These are phyloP conservation scores for Parauchenoglanis ngamensis DNA, from an alignment of 2,797 vertebrate species.

Conservation along the genomic window DNA sequence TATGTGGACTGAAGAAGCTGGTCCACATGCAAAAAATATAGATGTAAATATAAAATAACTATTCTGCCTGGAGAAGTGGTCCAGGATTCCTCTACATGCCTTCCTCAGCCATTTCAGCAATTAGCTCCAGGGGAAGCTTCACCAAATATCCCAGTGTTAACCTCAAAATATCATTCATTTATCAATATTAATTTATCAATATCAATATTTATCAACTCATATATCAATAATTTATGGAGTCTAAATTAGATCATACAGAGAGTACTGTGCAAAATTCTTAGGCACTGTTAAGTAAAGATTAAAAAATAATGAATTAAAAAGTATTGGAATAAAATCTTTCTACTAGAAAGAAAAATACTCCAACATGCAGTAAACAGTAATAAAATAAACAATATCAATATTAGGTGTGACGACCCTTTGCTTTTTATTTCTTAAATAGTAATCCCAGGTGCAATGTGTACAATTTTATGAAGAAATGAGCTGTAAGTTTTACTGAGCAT, in stretches of 20 bases:
- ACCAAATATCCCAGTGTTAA: not conserved
- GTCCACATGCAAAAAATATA: not conserved
- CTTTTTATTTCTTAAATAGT: too few species aligned
- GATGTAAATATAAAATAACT: not conserved
- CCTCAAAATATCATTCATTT: not conserved
- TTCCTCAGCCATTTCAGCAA: not conserved
- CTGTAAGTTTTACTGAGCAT: too few species aligned
- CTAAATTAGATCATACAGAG: not conserved
- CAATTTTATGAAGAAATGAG: too few species aligned
- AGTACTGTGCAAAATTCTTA: too few species aligned
- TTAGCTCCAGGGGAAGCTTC: not conserved
- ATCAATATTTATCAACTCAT: not conserved
- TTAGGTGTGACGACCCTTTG: too few species aligned
- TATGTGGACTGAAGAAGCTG: not conserved
- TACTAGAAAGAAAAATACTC: too few species aligned
- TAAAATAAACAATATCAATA: too few species aligned
- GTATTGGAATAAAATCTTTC: too few species aligned
- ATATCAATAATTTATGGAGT: not conserved
- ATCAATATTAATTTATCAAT: not conserved
- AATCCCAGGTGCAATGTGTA: too few species aligned
- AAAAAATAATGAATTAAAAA: too few species aligned
- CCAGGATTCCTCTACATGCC: not conserved
- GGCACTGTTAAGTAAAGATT: too few species aligned
- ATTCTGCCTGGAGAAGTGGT: not conserved
- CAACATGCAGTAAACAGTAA: too few species aligned